Conservation (phyloP, 2,888 invertebrate species). For the Xiphydria camelus region DNA sequence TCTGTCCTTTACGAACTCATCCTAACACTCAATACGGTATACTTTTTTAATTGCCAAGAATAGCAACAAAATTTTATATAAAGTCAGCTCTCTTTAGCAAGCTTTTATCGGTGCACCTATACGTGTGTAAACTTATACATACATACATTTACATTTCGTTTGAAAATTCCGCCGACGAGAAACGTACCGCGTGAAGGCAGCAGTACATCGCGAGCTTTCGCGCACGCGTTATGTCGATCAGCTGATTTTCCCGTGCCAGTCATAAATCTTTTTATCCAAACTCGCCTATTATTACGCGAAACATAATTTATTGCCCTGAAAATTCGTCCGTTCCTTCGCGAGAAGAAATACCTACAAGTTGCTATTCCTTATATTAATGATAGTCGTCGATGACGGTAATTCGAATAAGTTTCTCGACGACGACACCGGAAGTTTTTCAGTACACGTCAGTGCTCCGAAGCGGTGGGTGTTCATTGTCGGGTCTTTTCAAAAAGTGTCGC, state of each 20-base stretch:
- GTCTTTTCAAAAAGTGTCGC: neutral
- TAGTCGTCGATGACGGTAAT: neutral
- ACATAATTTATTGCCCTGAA: constrained; percentile 3
- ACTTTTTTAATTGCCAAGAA: no score
- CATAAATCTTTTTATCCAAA: neutral
- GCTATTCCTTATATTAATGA: neutral
- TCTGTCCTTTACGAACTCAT: no score
- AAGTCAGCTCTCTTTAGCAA: no score
- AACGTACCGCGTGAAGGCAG: no score
- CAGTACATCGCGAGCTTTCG: no score
- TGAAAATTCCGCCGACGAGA: no score
- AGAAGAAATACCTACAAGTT: constrained; percentile 10
- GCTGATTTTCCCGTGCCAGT: constrained; percentile 8
- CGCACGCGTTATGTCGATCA: constrained; percentile 12
- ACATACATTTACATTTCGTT: no score
- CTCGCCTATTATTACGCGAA: constrained; percentile 1
- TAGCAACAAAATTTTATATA: no score
- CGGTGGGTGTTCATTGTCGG: constrained; percentile 10
- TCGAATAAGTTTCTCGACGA: neutral
- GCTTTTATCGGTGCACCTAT: no score
- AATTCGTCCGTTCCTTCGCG: constrained; percentile 6
- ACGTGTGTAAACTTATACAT: no score
- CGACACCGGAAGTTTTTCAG: constrained; percentile 31
- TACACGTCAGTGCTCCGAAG: constrained; percentile 35
- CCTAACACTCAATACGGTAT: no score